Percentiles rank a stretch among this genome's conserved stretches.
These are phyloP conservation scores for Puffinus mauretanicus DNA, from an alignment of 2,113 vertebrate genomes.

Conservation along the genomic window DNA sequence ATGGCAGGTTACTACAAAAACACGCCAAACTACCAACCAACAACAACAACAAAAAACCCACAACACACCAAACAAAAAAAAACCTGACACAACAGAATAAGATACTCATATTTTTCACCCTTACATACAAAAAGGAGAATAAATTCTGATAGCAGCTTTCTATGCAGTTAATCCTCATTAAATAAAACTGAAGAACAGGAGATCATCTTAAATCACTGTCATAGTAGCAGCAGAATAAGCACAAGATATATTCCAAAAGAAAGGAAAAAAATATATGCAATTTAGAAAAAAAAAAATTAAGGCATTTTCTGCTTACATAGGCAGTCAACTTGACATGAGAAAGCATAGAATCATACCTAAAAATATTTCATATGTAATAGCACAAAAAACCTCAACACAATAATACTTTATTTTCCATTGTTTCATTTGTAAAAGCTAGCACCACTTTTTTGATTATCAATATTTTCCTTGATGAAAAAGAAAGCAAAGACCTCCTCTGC, in stretches of 20 bases:
- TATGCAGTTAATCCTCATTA: background rate
- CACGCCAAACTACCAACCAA: background rate
- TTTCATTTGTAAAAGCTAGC: background rate
- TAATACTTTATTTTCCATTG: background rate
- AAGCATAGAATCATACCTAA: background rate
- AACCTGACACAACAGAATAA: background rate
- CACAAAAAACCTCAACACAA: rapidly evolving
- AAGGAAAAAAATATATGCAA: background rate
- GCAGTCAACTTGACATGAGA: background rate
- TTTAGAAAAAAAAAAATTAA: background rate
- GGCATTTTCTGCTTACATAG: background rate
- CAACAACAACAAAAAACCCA: background rate
- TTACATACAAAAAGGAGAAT: background rate
- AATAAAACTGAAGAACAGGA: background rate
- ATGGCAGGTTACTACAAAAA: background rate
- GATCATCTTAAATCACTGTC: background rate
- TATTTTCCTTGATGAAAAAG: background rate
- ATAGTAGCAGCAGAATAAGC: background rate
- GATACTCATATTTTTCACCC: background rate
- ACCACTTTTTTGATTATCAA: background rate
- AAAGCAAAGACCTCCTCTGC: background rate
- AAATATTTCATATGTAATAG: background rate
- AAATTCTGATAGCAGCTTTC: background rate
- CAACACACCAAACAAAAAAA: background rate
- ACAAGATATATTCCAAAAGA: background rate